These are phyloP conservation scores for Apostichopus californicus DNA, from an alignment of 35 echinoderm and acorn worm species.

Conservation along the genomic window DNA sequence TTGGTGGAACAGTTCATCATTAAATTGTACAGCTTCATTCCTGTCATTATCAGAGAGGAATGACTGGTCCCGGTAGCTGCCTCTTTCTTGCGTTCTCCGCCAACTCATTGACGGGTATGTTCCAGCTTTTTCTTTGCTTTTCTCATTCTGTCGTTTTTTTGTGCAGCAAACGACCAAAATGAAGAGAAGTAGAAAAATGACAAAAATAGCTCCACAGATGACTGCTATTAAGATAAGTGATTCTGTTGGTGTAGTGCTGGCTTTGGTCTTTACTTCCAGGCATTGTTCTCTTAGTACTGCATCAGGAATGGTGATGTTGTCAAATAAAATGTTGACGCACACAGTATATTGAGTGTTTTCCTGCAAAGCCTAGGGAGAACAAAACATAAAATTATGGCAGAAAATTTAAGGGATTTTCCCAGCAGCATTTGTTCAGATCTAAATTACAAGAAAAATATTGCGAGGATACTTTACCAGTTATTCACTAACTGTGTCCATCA, in stretches of 20 bases:
- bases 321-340: slow-evolving; percentile 76
- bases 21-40: slow-evolving; percentile 3
- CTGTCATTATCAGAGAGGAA: slow-evolving; percentile 19
- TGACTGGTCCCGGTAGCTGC: slow-evolving; percentile 22
- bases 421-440: no score
- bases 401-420: no score
- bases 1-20: slow-evolving; percentile 34
- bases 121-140: slow-evolving; percentile 15
- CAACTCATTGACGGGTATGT: slow-evolving; percentile 47
- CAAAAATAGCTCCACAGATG: slow-evolving; percentile 63
- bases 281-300: slow-evolving; percentile 91
- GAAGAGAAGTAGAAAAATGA: slow-evolving; percentile 62
- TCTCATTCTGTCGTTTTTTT: slow-evolving; percentile 46
- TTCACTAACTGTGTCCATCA: no score
- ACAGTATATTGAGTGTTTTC: slow-evolving; percentile 83
- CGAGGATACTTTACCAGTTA: no score
- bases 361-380: slow-evolving; percentile 66
- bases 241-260: slow-evolving; percentile 9
- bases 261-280: slow-evolving; percentile 68
- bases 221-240: slow-evolving; percentile 57
- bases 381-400: no score
- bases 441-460: no score
- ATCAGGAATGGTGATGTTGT: slow-evolving; percentile 57
- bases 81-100: not conserved
- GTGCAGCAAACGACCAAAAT: slow-evolving; percentile 52